These are phyloP conservation scores for Ibycter americanus DNA, from an alignment of 2,797 vertebrate species.

Conservation along the genomic window DNA sequence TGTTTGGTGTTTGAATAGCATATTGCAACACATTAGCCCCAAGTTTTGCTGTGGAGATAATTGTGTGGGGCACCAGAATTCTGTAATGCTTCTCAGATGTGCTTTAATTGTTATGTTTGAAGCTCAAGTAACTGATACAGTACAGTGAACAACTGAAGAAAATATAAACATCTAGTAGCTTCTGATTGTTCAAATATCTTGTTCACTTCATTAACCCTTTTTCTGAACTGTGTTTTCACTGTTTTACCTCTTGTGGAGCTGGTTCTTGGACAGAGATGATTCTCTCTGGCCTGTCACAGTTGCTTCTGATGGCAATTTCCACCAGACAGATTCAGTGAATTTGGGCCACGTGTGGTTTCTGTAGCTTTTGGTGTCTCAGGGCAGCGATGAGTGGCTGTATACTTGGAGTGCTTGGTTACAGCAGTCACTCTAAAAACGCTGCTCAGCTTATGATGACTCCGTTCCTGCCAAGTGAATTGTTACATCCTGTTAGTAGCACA, in stretches of 20 bases:
- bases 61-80: neutral
- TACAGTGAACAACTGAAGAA: neutral
- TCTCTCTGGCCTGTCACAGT: neutral
- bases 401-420: no score
- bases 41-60: neutral
- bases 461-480: neutral
- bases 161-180: neutral
- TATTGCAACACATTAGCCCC: neutral
- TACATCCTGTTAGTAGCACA: neutral
- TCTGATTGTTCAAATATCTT: neutral
- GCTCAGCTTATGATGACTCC: neutral
- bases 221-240: neutral
- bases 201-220: neutral
- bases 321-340: neutral
- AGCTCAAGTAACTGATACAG: neutral
- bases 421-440: neutral
- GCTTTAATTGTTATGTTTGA: constrained; percentile 1
- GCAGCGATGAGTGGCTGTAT: neutral
- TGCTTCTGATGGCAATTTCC: neutral
- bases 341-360: neutral
- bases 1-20: neutral
- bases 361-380: neutral
- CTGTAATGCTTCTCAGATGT: neutral
- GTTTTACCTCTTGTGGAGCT: neutral
- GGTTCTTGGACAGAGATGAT: neutral